Base-by-base conservation (phyloP, 2,113 vertebrate species). In the Tragulus kanchil region DNA sequence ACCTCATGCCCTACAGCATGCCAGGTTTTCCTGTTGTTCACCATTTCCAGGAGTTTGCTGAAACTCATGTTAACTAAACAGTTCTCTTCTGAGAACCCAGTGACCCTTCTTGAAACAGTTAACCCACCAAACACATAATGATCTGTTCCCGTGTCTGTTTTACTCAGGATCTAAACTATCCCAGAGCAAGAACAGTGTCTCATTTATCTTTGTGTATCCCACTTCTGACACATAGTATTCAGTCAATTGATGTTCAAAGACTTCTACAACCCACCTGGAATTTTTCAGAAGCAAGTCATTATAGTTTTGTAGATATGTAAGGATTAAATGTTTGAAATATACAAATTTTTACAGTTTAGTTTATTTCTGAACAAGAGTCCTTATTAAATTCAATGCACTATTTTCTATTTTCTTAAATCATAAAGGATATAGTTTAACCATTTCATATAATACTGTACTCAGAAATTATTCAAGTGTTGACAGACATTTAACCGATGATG, bases 341-440 rank as follows among this genome's bases (percentile, higher is more conserved):
- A 58, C 5, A 79, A 23, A 45, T 14, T 28, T 94, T 48, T 84
- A 62, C 36, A 71, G 62, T 69, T 85, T 11, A 88, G 28, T 65
- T 85, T 17, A 90, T 31, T 92, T 65, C 19, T 85, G 31, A 94
- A 71, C 13, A 36, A 16, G n/a, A 81, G 15, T 54, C 31, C 77
- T 91, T 81, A 73, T 79, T 88, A 71, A 84, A 89, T 28, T 42
- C 9, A 58, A 11, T 48, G 5, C 4, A 50, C 79, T n/a, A 36
- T 89, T 92, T 92, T 82, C 61, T 85, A 2, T 79, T 94, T 89
- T 56, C 26, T 81, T 92, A 82, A 89, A 92, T 17, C 23, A 69
- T 69, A 77, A 23, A 85, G 19, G 50, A 56, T 81, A 54, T 42
- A 13, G 11, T 85, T 86, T 65, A 90, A 65, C 42, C 45, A 77